Percentiles rank a stretch among this genome's conserved stretches.
phyloP scores from a whole-genome alignment of 2,797 vertebrate genomes.

The Microchirus variegatus region DNA sequence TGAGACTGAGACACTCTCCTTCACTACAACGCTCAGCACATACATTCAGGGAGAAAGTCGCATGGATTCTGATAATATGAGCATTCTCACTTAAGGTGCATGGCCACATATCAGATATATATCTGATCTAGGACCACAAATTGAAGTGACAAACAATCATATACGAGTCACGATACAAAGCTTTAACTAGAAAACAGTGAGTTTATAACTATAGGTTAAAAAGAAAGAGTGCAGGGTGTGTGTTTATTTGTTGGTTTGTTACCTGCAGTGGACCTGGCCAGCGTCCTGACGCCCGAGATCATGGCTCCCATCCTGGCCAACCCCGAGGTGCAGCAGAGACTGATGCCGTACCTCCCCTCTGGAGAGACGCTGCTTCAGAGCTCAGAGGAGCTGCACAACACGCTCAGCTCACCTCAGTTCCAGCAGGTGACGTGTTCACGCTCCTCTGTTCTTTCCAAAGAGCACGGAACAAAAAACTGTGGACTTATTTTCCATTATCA shows the following conservation, averaged over 20 bases:
- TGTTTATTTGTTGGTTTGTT: conserved; percentile 5
- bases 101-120: too few relatives aligned
- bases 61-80: too few relatives aligned
- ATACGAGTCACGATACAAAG: background rate
- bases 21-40: too few relatives aligned
- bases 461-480: background rate
- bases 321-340: conserved; percentile 91
- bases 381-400: conserved; percentile 93
- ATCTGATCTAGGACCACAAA: too few relatives aligned
- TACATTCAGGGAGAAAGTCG: too few relatives aligned
- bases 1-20: too few relatives aligned
- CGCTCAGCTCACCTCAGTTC: conserved; percentile 92
- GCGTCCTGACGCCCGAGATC: conserved; percentile 93
- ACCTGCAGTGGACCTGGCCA: conserved; percentile 90
- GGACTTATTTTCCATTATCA: too few relatives aligned
- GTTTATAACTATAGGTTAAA: too few relatives aligned
- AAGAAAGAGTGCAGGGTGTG: background rate
- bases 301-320: conserved; percentile 97
- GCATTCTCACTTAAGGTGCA: too few relatives aligned
- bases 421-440: conserved; percentile 83
- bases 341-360: conserved; percentile 92
- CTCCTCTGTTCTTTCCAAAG: background rate
- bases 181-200: background rate
- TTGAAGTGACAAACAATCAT: too few relatives aligned
- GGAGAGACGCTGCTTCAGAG: conserved; percentile 95